A percentile compares a stretch with the other conserved stretches of the same genome.
Conservation (phyloP, 35 echinoderm and acorn worm species). For the Strongylocentrotus purpuratus region DNA sequence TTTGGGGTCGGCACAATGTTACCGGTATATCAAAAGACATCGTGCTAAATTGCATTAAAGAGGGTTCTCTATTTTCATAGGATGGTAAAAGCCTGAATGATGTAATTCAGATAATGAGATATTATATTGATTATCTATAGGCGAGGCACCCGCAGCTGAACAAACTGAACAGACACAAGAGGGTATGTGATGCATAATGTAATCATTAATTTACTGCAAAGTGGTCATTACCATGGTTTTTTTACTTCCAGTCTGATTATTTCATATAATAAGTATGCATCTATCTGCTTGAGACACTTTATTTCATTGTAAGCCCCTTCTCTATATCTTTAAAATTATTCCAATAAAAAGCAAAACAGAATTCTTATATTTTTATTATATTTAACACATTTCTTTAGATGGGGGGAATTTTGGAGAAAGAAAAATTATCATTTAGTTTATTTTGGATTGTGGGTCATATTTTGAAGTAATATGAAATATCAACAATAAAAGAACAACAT, state of each 20-base stretch:
- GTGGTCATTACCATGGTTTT: background rate
- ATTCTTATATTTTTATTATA: background rate
- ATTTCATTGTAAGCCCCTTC: background rate
- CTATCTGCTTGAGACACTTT: no score
- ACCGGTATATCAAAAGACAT: no score
- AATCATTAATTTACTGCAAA: background rate
- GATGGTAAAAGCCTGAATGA: no score
- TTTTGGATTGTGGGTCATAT: background rate
- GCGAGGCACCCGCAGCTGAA: background rate
- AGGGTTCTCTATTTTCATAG: no score
- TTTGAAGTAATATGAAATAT: background rate
- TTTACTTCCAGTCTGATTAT: no score
- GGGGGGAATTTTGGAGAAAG: background rate
- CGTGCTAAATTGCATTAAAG: no score
- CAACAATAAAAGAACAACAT: background rate
- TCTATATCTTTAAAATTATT: background rate
- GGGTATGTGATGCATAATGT: background rate
- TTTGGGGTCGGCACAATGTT: no score
- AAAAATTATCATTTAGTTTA: background rate
- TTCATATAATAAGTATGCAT: no score
- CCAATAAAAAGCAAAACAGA: background rate
- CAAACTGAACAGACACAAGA: constrained; percentile 42
- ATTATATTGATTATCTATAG: background rate
- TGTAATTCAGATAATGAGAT: background rate
- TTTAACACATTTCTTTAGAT: background rate